Percentiles rank a stretch among this genome's conserved stretches.
These are phyloP conservation scores for Craseonycteris thonglongyai DNA, from an alignment of 2,113 vertebrate genomes.

Conservation along the genomic window DNA sequence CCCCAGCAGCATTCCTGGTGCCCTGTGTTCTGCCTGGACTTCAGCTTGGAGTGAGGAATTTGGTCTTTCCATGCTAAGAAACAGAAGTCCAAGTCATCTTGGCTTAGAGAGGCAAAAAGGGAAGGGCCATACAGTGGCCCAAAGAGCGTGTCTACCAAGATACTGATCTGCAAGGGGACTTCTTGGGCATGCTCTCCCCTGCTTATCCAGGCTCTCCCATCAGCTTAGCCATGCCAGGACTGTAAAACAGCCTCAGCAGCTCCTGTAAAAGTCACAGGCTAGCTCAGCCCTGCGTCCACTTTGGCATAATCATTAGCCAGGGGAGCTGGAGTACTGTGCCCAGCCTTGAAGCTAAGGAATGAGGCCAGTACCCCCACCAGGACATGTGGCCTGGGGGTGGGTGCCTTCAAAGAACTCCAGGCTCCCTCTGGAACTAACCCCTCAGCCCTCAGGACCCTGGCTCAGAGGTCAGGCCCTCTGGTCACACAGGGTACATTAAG, in stretches of 20 bases:
- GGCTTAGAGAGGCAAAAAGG: neutral
- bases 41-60: too few species aligned
- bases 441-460: neutral
- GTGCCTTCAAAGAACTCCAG: neutral
- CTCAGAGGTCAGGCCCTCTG: neutral
- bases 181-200: neutral
- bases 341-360: neutral
- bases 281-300: neutral
- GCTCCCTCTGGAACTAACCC: neutral
- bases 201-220: neutral
- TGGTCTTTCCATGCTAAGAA: neutral
- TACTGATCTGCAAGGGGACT: accelerated
- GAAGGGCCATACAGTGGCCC: neutral
- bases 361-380: neutral
- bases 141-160: neutral
- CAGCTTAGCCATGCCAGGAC: neutral
- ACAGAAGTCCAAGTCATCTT: neutral
- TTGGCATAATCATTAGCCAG: neutral
- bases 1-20: neutral
- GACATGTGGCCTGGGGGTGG: neutral
- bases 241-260: neutral
- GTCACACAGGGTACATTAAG: neutral
- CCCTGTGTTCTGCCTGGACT: neutral
- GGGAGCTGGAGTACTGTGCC: neutral
- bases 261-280: neutral